phyloP scores from a whole-genome alignment of 2,113 vertebrate genomes.

The Porphyrio hochstetteri region DNA sequence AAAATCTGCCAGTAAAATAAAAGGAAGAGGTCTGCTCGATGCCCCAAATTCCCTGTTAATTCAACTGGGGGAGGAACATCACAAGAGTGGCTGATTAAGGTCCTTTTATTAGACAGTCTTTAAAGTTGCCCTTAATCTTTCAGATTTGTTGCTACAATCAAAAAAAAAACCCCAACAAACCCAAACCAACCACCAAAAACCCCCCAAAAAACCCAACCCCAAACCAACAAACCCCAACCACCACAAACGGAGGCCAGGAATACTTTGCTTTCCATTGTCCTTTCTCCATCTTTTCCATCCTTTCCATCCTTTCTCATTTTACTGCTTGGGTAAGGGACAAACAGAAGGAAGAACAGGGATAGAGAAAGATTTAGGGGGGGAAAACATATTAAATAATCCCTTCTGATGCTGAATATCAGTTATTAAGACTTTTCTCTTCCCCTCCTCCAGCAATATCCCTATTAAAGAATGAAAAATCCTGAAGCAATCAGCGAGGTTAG shows the following conservation, averaged over 20 bases:
- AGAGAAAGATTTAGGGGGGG: not conserved
- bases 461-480: not conserved
- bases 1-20: not conserved
- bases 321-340: not conserved
- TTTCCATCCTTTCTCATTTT: not conserved
- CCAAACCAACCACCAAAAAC: not conserved
- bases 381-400: not conserved
- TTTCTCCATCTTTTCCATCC: conserved; percentile 1
- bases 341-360: not conserved
- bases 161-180: not conserved
- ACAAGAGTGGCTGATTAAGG: conserved; percentile 9
- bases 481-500: not conserved
- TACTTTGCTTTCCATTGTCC: conserved; percentile 6
- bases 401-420: not conserved
- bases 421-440: not conserved
- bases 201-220: too few species aligned
- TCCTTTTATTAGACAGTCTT: conserved; percentile 38
- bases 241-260: not conserved
- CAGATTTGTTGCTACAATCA: conserved; percentile 1
- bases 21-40: not conserved
- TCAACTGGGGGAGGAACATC: not conserved
- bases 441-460: not conserved
- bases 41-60: not conserved
- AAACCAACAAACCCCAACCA: not conserved
- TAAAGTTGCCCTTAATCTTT: conserved; percentile 69